Percentiles rank a stretch among this genome's conserved stretches.
phyloP scores from a whole-genome alignment of 2,113 vertebrate genomes.

The Thymallus thymallus region DNA sequence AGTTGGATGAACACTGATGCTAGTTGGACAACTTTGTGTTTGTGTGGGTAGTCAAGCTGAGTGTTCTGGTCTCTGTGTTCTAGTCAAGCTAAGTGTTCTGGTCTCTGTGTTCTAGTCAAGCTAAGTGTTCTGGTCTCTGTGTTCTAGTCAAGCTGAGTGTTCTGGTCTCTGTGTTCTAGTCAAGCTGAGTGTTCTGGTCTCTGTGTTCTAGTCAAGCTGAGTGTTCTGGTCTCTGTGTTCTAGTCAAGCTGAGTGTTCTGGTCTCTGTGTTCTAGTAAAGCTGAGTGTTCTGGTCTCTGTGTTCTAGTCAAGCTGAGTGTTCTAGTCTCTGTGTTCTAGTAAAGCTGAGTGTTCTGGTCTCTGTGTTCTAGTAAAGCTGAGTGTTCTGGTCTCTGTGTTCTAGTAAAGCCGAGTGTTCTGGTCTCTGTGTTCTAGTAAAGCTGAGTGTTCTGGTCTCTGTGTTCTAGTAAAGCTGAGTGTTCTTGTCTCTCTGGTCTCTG shows the following conservation, averaged over 20 bases:
- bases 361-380: too few species aligned
- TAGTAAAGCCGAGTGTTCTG: background rate
- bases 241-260: too few species aligned
- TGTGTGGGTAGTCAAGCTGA: too few species aligned
- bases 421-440: background rate
- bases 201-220: background rate
- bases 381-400: background rate
- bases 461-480: background rate
- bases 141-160: background rate
- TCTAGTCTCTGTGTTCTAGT: background rate
- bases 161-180: background rate
- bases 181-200: too few species aligned
- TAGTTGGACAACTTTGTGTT: background rate
- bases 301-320: too few species aligned
- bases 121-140: background rate
- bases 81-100: background rate
- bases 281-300: background rate
- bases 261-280: background rate
- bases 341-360: background rate
- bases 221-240: background rate
- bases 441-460: background rate
- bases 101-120: background rate
- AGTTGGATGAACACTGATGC: background rate
- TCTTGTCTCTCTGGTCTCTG: conserved; percentile 3
- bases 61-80: background rate